phyloP scores from a whole-genome alignment of 2,113 vertebrate genomes.

The Saguinus imperator region DNA sequence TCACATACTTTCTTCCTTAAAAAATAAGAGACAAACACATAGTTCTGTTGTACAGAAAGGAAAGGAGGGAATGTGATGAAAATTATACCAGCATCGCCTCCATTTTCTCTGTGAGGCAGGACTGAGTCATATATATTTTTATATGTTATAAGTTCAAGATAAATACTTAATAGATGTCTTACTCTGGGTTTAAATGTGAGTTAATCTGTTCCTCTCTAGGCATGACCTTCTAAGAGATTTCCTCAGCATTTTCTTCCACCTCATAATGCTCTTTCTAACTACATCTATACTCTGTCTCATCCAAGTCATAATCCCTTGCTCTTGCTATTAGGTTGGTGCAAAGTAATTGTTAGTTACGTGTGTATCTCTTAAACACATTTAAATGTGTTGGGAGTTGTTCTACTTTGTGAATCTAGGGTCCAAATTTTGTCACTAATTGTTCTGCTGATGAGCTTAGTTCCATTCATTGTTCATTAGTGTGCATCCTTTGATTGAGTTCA shows the following conservation, averaged over 20 bases:
- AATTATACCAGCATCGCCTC: neutral
- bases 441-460: neutral
- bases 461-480: fast-evolving
- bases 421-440: no score
- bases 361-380: neutral
- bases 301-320: neutral
- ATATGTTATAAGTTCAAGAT: neutral
- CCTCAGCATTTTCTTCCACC: neutral
- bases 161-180: neutral
- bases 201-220: neutral
- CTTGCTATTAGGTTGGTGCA: no score
- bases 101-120: neutral
- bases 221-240: neutral
- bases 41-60: neutral
- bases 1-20: neutral
- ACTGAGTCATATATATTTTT: neutral
- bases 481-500: neutral
- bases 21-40: neutral
- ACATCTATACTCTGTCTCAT: neutral
- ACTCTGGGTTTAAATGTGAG: neutral
- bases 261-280: neutral
- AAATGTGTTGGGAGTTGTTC: neutral
- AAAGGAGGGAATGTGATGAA: neutral
- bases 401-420: neutral
- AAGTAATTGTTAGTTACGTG: no score